Conservation (phyloP, 1,140 invertebrate genomes). For the Ceratina japonica region DNA sequence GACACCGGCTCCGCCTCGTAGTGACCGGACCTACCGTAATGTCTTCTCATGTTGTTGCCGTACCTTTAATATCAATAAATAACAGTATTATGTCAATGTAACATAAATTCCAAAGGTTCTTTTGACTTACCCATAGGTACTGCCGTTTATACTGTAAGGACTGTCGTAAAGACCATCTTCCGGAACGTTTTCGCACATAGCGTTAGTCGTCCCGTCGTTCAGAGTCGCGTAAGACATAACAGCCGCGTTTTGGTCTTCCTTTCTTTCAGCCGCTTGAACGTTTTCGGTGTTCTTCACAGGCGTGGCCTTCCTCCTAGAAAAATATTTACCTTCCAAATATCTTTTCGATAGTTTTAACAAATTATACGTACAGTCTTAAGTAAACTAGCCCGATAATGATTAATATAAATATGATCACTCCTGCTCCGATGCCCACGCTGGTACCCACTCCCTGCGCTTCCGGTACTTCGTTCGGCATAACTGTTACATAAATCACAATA, state of each 20-base stretch:
- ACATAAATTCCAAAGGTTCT: conserved; percentile 36
- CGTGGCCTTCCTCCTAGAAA: conserved; percentile 86
- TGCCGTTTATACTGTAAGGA: conserved; percentile 81
- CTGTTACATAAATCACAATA: conserved; percentile 72
- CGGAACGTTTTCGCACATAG: conserved; percentile 87
- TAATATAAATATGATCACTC: conserved; percentile 87
- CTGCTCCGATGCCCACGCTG: conserved; percentile 89
- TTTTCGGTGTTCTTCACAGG: conserved; percentile 94
- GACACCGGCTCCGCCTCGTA: conserved; percentile 85
- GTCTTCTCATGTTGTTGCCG: conserved; percentile 82
- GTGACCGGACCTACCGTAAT: conserved; percentile 82
- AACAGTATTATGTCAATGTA: conserved; percentile 34
- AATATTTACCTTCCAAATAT: conserved; percentile 42
- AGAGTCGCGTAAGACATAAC: conserved; percentile 92
- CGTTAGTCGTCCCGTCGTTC: conserved; percentile 83
- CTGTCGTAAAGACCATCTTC: conserved; percentile 87
- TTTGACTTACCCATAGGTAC: conserved; percentile 79
- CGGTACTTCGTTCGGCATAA: conserved; percentile 80
- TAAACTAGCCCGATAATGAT: conserved; percentile 88
- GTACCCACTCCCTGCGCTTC: conserved; percentile 86
- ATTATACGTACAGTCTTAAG: conserved; percentile 85
- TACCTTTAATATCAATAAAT: conserved; percentile 70
- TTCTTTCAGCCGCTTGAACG: conserved; percentile 89
- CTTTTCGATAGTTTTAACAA: neutral
- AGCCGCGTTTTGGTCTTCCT: conserved; percentile 90